Conservation (phyloP, 2,888 invertebrate genomes). For the Ophioninae sp. region DNA sequence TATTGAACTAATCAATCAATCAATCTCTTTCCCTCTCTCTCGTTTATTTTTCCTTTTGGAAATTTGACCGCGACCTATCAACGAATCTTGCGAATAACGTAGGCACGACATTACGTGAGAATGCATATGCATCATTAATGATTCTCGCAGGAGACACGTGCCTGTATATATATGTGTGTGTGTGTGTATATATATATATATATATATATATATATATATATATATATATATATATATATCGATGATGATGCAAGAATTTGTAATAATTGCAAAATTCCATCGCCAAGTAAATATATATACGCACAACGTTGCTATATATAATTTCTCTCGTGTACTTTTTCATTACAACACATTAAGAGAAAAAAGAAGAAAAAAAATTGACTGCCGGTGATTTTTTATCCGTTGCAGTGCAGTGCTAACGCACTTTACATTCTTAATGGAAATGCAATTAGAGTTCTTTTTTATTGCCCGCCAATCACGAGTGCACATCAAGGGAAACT, state of each 20-base stretch:
- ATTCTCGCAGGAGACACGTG: background rate
- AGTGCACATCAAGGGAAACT: background rate
- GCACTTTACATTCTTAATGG: background rate
- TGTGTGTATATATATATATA: background rate
- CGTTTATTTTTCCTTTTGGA: background rate
- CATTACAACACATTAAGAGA: background rate
- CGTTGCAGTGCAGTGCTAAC: background rate
- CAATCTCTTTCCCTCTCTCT: background rate
- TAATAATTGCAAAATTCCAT: constrained; percentile 37
- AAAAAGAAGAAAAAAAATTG: background rate
- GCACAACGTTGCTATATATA: background rate
- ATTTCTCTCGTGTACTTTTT: background rate
- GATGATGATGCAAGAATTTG: constrained; percentile 29
- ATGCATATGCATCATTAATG: background rate
- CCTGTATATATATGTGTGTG: background rate
- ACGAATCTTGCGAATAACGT: constrained; percentile 2
- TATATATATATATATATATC: background rate
- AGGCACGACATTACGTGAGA: constrained; percentile 15
- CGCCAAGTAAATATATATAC: background rate
- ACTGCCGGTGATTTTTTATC: background rate
- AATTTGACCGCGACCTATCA: background rate
- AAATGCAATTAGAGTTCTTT: background rate
- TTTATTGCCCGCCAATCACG: background rate
- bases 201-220: background rate
- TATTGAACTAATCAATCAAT: too few species aligned